Evolutionary conservation across 2,888 invertebrate genomes (phyloP).

Genomic region (Cenopis cana): DNA sequence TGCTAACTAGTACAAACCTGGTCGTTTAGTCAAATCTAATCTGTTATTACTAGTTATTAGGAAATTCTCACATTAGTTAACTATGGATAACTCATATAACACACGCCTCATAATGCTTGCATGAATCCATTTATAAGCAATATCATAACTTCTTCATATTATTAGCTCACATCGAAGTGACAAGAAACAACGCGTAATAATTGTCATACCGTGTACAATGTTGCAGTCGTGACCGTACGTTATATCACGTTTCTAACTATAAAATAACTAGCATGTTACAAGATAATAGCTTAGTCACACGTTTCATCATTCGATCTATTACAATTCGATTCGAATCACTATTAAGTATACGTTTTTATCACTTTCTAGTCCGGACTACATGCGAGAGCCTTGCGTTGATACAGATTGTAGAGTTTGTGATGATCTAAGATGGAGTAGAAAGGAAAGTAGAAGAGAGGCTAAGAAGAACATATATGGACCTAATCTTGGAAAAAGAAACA

Average conservation of each 20-base stretch:
- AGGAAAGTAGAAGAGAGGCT: no score
- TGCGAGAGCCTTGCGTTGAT: neutral
- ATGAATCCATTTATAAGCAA: neutral
- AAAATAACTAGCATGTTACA: slow-evolving; percentile 14
- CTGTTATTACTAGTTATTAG: neutral
- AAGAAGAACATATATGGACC: no score
- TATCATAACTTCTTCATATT: neutral
- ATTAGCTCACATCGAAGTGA: neutral
- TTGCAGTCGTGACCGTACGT: slow-evolving; percentile 29
- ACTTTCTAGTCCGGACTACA: slow-evolving; percentile 10
- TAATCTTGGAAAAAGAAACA: no score
- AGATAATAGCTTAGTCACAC: slow-evolving; percentile 21
- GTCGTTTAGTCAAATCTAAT: neutral
- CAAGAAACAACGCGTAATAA: slow-evolving; percentile 5
- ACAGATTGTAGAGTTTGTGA: neutral
- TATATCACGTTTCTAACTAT: slow-evolving; percentile 29
- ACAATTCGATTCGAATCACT: slow-evolving; percentile 29
- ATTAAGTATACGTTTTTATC: slow-evolving; percentile 16
- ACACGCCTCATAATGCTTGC: neutral
- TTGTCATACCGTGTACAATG: neutral
- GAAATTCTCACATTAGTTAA: neutral
- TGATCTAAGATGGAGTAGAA: neutral
- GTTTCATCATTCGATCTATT: slow-evolving; percentile 38
- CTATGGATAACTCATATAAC: neutral
- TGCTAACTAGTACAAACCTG: neutral